Evolutionary conservation across 2,888 invertebrate species (phyloP).

Genomic region (Hyalella azteca): DNA sequence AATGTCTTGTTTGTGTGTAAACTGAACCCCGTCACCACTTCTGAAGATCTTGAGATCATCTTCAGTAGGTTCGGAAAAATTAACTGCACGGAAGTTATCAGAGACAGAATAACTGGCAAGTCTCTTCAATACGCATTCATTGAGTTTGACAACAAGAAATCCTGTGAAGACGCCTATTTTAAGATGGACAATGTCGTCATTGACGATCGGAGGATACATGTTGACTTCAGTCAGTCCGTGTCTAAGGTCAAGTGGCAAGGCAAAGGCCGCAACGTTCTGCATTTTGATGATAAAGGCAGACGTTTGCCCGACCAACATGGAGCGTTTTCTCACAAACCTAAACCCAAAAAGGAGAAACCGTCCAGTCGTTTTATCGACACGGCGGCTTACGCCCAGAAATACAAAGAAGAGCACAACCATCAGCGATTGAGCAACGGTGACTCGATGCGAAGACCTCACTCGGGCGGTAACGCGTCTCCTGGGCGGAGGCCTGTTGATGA

Average conservation of each 20-base stretch:
- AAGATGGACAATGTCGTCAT: constrained; percentile 99
- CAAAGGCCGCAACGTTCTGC: constrained; percentile 68
- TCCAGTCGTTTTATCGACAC: constrained; percentile 17
- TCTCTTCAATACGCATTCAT: constrained; percentile 99
- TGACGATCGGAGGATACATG: constrained; percentile 97
- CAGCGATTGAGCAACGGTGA: neutral
- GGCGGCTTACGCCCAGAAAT: neutral
- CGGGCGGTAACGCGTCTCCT: too few relatives aligned
- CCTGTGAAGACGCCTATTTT: constrained; percentile 97
- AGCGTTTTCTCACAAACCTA: neutral
- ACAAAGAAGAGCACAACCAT: neutral
- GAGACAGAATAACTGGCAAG: constrained; percentile 89
- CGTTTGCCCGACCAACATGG: constrained; percentile 14
- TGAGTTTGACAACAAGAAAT: constrained; percentile 89
- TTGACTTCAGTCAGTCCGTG: constrained; percentile 99
- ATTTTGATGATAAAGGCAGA: constrained; percentile 44
- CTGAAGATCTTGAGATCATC: constrained; percentile 96
- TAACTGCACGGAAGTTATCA: constrained; percentile 86
- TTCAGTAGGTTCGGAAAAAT: constrained; percentile 74
- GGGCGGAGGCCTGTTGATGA: too few relatives aligned
- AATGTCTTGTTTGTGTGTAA: constrained; percentile 99
- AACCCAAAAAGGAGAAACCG: neutral
- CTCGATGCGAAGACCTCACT: too few relatives aligned
- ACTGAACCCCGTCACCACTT: constrained; percentile 95
- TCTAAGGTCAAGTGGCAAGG: constrained; percentile 91